phyloP scores from a whole-genome alignment of 2,797 vertebrate species.

The Pseudochirops corinnae region DNA sequence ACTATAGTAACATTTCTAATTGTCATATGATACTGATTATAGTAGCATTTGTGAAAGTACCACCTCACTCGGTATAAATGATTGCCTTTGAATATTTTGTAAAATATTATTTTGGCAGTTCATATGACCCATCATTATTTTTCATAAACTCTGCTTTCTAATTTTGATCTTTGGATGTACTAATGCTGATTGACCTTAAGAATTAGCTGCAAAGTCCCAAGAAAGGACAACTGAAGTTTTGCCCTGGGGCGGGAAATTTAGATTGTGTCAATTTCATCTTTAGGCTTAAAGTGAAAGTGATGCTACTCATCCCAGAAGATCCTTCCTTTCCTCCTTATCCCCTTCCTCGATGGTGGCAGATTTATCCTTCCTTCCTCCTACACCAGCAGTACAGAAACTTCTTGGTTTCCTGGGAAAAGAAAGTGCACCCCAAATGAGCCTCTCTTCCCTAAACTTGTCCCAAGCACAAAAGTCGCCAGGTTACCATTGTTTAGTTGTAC shows the following conservation, averaged over 20 bases:
- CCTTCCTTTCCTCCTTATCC: not conserved
- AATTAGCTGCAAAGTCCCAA: not conserved
- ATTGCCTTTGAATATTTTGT: not conserved
- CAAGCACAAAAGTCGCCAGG: not conserved
- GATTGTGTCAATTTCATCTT: not conserved
- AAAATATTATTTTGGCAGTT: not conserved
- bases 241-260: not conserved
- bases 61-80: not conserved
- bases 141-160: not conserved
- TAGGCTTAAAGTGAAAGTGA: not conserved
- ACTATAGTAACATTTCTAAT: not conserved
- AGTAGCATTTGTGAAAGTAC: not conserved
- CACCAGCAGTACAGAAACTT: not conserved
- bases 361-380: not conserved
- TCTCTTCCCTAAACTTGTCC: not conserved
- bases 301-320: not conserved
- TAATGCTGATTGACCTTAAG: not conserved
- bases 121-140: not conserved
- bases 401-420: not conserved
- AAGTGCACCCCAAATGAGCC: not conserved
- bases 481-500: not conserved
- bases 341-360: not conserved
- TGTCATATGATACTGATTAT: not conserved
- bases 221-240: not conserved
- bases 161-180: not conserved